Base-by-base conservation (phyloP, 2,113 vertebrate species). In the Alligator mississippiensis region DNA sequence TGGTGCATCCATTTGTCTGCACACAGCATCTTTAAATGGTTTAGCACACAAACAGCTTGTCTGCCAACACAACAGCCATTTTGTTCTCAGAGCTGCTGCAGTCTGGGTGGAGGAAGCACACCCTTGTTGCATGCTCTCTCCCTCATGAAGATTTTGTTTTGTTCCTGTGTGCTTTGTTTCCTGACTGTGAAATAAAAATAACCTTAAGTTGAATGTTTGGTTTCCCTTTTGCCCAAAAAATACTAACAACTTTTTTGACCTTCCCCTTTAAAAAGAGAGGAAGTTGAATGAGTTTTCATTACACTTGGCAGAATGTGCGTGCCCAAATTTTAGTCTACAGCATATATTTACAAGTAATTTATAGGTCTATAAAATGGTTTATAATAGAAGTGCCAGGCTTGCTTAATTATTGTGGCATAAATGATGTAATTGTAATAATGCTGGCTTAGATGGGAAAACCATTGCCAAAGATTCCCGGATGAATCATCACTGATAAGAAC, bases 401-500 rank as follows among this genome's bases (percentile, higher is more conserved):
- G 94, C 90, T 96, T 96, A 97, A 96, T 95, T 92, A 95, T 94
- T 87, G 88, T 92, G 75, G 94, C 93, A 95, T 88, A 95, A 96
- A 94, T 95, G 64, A 81, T 93, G 92, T 90, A 84, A 81, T 90
- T 97, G 88, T 92, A 93, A 93, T 93, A 95, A 94, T 90, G 88
- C n/a, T 94, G 92, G 84, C 87, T 96, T 78, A 83, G 88, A 93
- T 90, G 93, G 85, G 94, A 95, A 96, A 94, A 80, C 84, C 58
- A 1, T 84, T 90, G 91, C 92, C 96, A 96, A 90, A 70, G 92
- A 94, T 93, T 96, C 95, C 92, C 94, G 95, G 88, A 93, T 96
- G 94, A 96, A 92, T 96, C 88, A 95, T 94, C 80, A 82, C 94
- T 76, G 93, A 94, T 96, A 95, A 92, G 93, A 94, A 96, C 22